Percentiles rank a stretch among this genome's conserved stretches.
phyloP scores from a whole-genome alignment of 2,888 invertebrate species.

The Pristionchus japonicus region DNA sequence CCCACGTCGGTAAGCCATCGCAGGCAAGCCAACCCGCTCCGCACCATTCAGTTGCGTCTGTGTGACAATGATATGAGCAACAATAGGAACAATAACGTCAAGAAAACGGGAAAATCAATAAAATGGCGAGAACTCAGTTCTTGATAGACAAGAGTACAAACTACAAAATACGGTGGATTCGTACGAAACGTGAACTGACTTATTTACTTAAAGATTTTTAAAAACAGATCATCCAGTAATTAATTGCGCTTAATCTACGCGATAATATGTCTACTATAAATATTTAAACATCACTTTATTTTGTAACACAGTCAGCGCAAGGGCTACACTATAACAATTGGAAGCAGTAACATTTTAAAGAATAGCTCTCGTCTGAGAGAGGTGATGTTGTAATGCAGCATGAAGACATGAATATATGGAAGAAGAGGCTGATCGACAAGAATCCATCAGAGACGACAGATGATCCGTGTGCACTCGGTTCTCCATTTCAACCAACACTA shows the following conservation, averaged over 20 bases:
- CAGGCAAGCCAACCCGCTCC: background rate
- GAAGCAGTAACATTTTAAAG: too few species aligned
- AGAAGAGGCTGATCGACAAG: conserved; percentile 55
- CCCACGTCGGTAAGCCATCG: conserved; percentile 19
- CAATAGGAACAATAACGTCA: background rate
- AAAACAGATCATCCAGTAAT: too few species aligned
- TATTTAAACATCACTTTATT: too few species aligned
- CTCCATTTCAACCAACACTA: conserved; percentile 61
- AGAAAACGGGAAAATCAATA: background rate
- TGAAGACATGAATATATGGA: conserved; percentile 62
- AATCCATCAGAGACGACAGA: conserved; percentile 49
- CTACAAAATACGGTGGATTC: background rate
- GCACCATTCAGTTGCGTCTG: background rate
- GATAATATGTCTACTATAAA: too few species aligned
- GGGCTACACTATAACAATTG: too few species aligned
- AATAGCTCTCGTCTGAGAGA: conserved; percentile 43
- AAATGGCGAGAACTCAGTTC: background rate
- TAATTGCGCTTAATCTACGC: too few species aligned
- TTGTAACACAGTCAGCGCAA: too few species aligned
- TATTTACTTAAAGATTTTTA: background rate
- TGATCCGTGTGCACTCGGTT: conserved; percentile 57
- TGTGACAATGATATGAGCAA: background rate
- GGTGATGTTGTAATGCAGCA: conserved; percentile 56
- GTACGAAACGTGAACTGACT: background rate
- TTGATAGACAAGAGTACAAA: background rate